Percentiles rank a stretch among this genome's conserved stretches.
Evolutionary conservation across 2,888 invertebrate genomes (phyloP).

Genomic region (Ashinkailepas kermadecensis): DNA sequence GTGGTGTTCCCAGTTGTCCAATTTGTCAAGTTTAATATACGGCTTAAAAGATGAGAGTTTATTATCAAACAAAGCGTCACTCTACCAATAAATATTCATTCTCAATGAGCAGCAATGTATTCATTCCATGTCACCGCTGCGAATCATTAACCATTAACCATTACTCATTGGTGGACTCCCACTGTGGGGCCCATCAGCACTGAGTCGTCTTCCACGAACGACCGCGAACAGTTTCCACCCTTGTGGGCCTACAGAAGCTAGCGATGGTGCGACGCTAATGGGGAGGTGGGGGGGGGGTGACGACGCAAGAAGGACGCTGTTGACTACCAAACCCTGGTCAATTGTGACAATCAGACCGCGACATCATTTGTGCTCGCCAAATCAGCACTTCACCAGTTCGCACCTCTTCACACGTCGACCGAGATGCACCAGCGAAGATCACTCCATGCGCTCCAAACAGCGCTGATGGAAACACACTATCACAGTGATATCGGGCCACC

Average conservation of each 20-base stretch:
- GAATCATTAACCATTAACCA: not conserved
- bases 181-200: not conserved
- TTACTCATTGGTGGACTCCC: not conserved
- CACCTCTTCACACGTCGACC: not conserved
- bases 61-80: constrained; percentile 5
- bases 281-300: not conserved
- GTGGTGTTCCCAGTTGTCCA: no score
- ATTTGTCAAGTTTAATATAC: no score
- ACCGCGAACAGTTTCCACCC: not conserved
- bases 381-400: not conserved
- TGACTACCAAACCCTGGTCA: not conserved
- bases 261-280: not conserved
- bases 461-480: not conserved
- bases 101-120: not conserved
- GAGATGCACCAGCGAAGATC: not conserved
- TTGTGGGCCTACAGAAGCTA: not conserved
- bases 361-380: not conserved
- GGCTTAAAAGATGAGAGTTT: not conserved
- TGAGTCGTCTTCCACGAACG: no score
- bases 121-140: not conserved
- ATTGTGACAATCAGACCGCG: not conserved
- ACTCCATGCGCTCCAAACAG: not conserved
- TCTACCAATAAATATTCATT: constrained; percentile 15
- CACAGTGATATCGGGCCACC: not conserved
- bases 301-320: not conserved